Evolutionary conservation across 1,140 invertebrate species (phyloP), one percentile per base, ranked within the genome.

Genomic region (Drosophila serrata): DNA sequence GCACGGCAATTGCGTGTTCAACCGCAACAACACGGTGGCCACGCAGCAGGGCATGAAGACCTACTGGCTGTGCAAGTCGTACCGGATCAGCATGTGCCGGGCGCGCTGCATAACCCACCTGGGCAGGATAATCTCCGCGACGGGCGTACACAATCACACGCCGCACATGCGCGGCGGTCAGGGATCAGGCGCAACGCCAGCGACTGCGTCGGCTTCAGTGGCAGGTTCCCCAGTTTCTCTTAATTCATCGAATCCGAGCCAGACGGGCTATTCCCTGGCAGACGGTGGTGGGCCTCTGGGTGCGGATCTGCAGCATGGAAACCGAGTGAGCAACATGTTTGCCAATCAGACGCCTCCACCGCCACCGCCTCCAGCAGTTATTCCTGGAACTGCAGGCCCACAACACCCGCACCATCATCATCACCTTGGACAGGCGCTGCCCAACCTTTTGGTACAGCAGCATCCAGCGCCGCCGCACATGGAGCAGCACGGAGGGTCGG

Each of bases 21-120:
- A 93, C 72, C 87, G 92, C 42, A 93, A 93, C 75, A 93, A 93
- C 75, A 93, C 92, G 39, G 92, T 93, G 33, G 92, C 92, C 65
- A 93, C 92, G 39, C 92, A 93, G 64, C 92, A 93, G 81, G 92
- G 92, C 60, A 93, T 93, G 92, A 93, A 93, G 90, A 93, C 92
- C 33, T 93, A 93, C 61, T 93, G 92, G 92, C 78, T 93, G 45
- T 93, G 92, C 72, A 93, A 93, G 55, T 92, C 92, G 11, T 93
- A 93, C 75, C 88, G 92, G 31, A 93, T 93, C 55, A 92, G 91
- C 68, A 93, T 93, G 92, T 93, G 92, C 37, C 88, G 92, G 39
- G 92, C 92, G 5, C 75, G 92, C 56, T 93, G 92, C 72, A 93
- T 93, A 46, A 93, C 92, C 3, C 92, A 93, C 60, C 85, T 92